Percentiles rank a stretch among this genome's conserved stretches.
phyloP scores from a whole-genome alignment of 2,888 invertebrate genomes.

The Silvanus unidentatus region DNA sequence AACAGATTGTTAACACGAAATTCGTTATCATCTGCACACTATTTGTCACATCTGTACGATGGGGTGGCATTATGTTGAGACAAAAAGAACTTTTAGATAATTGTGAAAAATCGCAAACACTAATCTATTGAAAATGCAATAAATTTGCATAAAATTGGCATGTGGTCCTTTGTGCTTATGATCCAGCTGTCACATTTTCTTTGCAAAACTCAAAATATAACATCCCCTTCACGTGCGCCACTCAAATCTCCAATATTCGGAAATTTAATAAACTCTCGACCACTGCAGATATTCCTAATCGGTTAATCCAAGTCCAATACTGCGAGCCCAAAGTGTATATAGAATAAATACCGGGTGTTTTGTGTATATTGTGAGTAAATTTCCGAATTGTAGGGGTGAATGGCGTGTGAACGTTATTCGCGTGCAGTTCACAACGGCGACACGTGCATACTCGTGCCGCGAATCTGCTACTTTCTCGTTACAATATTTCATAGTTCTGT shows the following conservation, averaged over 20 bases:
- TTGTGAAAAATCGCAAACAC: no score
- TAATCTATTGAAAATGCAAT: no score
- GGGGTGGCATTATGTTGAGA: no score
- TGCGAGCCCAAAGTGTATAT: neutral
- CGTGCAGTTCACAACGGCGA: slow-evolving; percentile 40
- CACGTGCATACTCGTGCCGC: slow-evolving; percentile 36
- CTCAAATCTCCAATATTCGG: slow-evolving; percentile 16
- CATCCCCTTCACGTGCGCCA: slow-evolving; percentile 11
- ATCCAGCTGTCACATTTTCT: no score
- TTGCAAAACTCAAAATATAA: no score
- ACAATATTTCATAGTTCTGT: slow-evolving; percentile 13
- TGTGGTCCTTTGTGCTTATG: no score
- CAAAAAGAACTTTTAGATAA: no score
- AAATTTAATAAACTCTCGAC: slow-evolving; percentile 20
- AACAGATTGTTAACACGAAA: slow-evolving; percentile 40
- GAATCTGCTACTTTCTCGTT: slow-evolving; percentile 13
- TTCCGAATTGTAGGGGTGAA: slow-evolving; percentile 22
- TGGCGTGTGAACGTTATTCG: slow-evolving; percentile 39
- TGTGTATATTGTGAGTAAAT: slow-evolving; percentile 15
- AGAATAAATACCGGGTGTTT: slow-evolving; percentile 14
- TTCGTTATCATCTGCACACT: slow-evolving; percentile 27
- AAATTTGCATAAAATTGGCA: no score
- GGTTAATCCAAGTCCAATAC: no score
- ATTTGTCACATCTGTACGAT: slow-evolving; percentile 34
- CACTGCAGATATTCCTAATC: slow-evolving; percentile 15